phyloP scores from a whole-genome alignment of 2,797 vertebrate species.

The Eulemur mongoz region DNA sequence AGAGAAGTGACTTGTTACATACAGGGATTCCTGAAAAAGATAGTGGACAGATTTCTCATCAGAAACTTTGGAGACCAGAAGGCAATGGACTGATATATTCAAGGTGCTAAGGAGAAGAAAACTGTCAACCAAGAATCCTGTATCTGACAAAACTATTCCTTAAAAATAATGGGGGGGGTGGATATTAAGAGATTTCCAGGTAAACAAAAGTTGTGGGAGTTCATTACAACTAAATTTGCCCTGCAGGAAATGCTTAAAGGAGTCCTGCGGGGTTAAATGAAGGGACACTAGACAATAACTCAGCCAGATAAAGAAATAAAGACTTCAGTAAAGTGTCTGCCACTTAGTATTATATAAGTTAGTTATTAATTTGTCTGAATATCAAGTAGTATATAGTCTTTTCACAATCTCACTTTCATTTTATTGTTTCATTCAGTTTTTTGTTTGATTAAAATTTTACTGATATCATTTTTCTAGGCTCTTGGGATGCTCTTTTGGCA shows the following conservation, averaged over 20 bases:
- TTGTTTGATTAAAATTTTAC: slow-evolving; percentile 26
- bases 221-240: background rate
- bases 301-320: background rate
- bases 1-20: background rate
- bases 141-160: background rate
- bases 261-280: background rate
- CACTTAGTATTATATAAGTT: accelerated
- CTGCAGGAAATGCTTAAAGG: background rate
- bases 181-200: background rate
- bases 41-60: background rate
- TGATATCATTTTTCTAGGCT: slow-evolving; percentile 86
- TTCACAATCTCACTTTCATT: background rate
- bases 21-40: background rate
- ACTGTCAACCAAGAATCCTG: background rate
- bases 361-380: background rate
- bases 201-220: background rate
- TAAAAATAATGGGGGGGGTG: background rate
- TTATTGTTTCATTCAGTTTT: background rate
- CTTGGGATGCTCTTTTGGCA: slow-evolving; percentile 99
- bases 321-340: background rate
- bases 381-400: accelerated
- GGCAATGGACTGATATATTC: background rate
- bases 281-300: background rate
- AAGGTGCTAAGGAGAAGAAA: background rate
- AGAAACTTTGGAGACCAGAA: background rate